Evolutionary conservation across 2,888 invertebrate species (phyloP).

Genomic region (Coenonympha arcania): DNA sequence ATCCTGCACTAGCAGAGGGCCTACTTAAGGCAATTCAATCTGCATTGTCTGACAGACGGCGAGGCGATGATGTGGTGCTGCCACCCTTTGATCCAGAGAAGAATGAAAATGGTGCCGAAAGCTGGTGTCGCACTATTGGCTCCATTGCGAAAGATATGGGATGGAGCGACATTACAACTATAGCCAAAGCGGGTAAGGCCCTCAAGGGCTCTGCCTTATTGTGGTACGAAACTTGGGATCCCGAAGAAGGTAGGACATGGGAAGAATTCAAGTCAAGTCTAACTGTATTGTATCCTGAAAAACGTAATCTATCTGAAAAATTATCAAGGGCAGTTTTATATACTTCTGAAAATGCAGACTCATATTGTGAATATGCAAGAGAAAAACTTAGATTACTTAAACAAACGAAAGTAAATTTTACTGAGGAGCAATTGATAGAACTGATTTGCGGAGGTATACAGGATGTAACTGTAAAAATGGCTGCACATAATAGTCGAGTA

Average conservation of each 20-base stretch:
- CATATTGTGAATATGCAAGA: conserved; percentile 29
- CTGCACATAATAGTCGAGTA: conserved; percentile 28
- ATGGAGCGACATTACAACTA: conserved; percentile 22
- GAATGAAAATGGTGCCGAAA: conserved; percentile 24
- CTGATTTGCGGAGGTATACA: conserved; percentile 25
- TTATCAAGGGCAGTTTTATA: conserved; percentile 23
- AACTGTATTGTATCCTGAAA: conserved; percentile 24
- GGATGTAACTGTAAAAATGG: conserved; percentile 29
- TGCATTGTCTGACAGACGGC: conserved; percentile 8
- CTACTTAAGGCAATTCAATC: conserved; percentile 11
- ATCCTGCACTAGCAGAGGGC: not conserved
- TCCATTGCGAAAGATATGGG: conserved; percentile 19
- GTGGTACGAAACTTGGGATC: conserved; percentile 25
- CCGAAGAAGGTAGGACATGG: conserved; percentile 20
- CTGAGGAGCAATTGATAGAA: conserved; percentile 24
- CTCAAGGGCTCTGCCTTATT: conserved; percentile 28
- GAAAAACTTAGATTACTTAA: conserved; percentile 26
- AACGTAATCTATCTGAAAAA: conserved; percentile 26
- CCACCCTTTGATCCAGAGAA: conserved; percentile 19
- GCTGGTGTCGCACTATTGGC: conserved; percentile 29
- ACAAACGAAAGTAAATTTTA: conserved; percentile 21
- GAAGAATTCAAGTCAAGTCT: conserved; percentile 23
- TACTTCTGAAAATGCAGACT: conserved; percentile 24
- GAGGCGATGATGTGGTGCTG: conserved; percentile 19
- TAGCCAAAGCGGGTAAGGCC: conserved; percentile 31